Base-by-base conservation (phyloP, 1,140 invertebrate species). In the Zeugodacus cucurbitae region DNA sequence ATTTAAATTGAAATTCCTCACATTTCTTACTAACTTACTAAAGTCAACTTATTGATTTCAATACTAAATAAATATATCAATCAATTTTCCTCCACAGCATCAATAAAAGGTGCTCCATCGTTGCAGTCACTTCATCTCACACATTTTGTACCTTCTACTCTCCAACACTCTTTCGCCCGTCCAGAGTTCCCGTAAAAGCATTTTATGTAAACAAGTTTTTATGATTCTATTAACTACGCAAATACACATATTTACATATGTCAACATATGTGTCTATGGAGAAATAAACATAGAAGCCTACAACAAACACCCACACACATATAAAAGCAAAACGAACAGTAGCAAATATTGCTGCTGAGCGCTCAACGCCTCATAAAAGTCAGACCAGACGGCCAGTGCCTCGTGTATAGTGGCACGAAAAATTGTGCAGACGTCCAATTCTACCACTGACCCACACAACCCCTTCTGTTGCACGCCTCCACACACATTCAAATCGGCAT, bases 191-290 rank as follows among this genome's bases (percentile, higher is more conserved):
- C 6, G 74, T 82, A 82, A 54, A 82, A 54, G 74, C n/a, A 82
- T 82, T 82, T 82, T 48, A 22, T 29, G 41, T 37, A 82, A 82
- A 82, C 74, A 82, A 54, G 74, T 29, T 54, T 82, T 48, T 82
- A 82, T 82, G 74, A 82, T 82, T 82, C 74, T 82, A 82, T 82
- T 82, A 82, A 48, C 44, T 82, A 8, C 37, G 2, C 70, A 17
- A 67, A 67, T 17, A 74, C 34, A 74, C 70, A 44, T 37, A 74
- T 41, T 20, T 48, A 48, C 74, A 82, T 82, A 48, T 34, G 3
- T 14, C 3, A 7, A 41, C 11, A 82, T 41, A 82, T 82, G 8
- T 34, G n/a, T 11, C 7, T 11, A 37, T 78, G 17, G 37, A 26
- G 32, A 7, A 78, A 48, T 26, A 44, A n/a, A 78, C 41, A 82